phyloP scores from a whole-genome alignment of 1,140 invertebrate genomes.

The Dufourea novaeangliae region DNA sequence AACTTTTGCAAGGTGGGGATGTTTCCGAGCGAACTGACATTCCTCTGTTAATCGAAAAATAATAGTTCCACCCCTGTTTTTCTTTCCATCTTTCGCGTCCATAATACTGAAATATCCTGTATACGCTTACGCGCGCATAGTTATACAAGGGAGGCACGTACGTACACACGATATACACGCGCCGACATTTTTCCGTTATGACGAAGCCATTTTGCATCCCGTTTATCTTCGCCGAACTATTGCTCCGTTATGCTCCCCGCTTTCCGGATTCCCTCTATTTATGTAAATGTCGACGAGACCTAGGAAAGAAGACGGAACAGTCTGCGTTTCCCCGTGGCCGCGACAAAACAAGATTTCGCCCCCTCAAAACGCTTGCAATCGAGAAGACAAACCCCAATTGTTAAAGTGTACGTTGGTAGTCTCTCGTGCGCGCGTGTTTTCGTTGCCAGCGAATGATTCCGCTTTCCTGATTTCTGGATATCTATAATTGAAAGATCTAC shows the following conservation, averaged over 20 bases:
- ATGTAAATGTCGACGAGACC: slow-evolving; percentile 34
- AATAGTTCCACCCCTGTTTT: neutral
- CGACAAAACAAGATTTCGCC: slow-evolving; percentile 33
- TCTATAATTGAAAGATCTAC: too few species aligned
- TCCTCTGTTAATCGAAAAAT: neutral
- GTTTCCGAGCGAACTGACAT: neutral
- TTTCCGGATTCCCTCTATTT: slow-evolving; percentile 26
- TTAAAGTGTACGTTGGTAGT: slow-evolving; percentile 26
- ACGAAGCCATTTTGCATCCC: slow-evolving; percentile 32
- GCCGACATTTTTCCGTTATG: slow-evolving; percentile 39
- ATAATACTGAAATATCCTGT: neutral
- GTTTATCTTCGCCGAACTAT: slow-evolving; percentile 44
- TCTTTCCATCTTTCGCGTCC: neutral
- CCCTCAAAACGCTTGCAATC: slow-evolving; percentile 15
- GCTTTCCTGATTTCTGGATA: neutral
- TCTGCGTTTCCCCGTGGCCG: slow-evolving; percentile 8
- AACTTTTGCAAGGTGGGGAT: too few species aligned
- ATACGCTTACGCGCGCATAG: neutral
- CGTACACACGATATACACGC: neutral
- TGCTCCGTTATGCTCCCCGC: slow-evolving; percentile 19
- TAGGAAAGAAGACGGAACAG: neutral
- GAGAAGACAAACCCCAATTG: neutral
- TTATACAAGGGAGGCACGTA: neutral
- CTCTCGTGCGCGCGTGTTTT: neutral
- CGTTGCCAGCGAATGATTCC: neutral